Evolutionary conservation across 23 tunicate species (phyloP), one percentile per base, ranked within the genome.

Genomic region (Styela clava): DNA sequence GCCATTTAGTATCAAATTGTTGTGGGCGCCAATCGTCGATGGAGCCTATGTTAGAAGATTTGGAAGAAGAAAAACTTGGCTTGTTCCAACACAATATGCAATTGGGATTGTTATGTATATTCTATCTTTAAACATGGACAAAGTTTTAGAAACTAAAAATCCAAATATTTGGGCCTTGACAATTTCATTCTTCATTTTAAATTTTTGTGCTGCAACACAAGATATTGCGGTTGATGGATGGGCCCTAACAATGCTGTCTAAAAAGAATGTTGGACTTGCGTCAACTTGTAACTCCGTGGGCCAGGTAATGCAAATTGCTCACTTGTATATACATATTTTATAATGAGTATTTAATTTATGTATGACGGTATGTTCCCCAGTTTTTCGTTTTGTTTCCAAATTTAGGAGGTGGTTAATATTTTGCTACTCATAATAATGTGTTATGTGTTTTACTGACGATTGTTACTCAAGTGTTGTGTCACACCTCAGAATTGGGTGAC

Each of bases 191-290:
- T 94, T 94, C 63, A 33, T 94, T 5, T 78, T 94, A 1, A 94
- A 94, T 74, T 94, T 94, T 62, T 86, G 94, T 72, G 98, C 98
- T 68, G 98, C 98, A 20, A 94, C 98, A 1, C 98, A 94, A 79
- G 98, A 94, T 64, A 94, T 94, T 64, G 98, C 98, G 2, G 98
- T 94, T 19, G 98, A 94, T 79, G 98, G 98, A 22, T 94, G 98
- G 98, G 98, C 98, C 23, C 72, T 94, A 33, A 94, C 98, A 19
- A 94, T 94, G 98, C 52, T 94, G 64, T 88, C 95, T 24, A 84
- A 89, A 37, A 79, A 85, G 65, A 94, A 94, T 77, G 95, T 88
- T 82, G 95, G 95, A 24, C 83, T 94, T 7, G 98, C 98, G 56
- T 94, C 98, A 78, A 94, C 98, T 26, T 94, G 98, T 61, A 94